phyloP scores from a whole-genome alignment of 2,797 vertebrate species.

The Pipistrellus kuhlii region DNA sequence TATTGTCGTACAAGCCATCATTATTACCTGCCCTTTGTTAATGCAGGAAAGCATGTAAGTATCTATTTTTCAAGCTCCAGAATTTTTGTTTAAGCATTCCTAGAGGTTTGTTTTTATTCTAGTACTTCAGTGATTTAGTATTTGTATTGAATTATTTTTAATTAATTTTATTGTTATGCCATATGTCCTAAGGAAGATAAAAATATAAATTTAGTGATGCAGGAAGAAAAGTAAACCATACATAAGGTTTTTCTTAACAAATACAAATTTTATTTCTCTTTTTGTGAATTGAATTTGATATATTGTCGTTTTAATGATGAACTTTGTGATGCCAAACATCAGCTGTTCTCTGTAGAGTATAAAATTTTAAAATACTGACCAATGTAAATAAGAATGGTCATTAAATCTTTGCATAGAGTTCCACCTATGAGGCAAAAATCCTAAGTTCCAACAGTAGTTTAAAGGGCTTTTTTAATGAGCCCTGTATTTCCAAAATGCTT shows the following conservation, averaged over 20 bases:
- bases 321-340: constrained; percentile 69
- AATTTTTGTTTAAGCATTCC: constrained; percentile 68
- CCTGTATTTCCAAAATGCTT: constrained; percentile 89
- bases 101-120: constrained; percentile 71
- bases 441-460: constrained; percentile 73
- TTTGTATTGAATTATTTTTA: constrained; percentile 58
- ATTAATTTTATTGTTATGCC: constrained; percentile 55
- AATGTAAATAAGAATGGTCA: constrained; percentile 72
- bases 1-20: constrained; percentile 74
- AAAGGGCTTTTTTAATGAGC: constrained; percentile 89
- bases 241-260: constrained; percentile 46
- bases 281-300: constrained; percentile 73
- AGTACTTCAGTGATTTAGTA: constrained; percentile 45
- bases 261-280: constrained; percentile 66
- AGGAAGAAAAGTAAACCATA: constrained; percentile 53
- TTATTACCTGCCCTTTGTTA: constrained; percentile 75
- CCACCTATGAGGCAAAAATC: constrained; percentile 64
- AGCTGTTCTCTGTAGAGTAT: constrained; percentile 75
- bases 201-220: constrained; percentile 52
- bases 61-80: constrained; percentile 53
- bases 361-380: constrained; percentile 78
- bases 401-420: constrained; percentile 73
- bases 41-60: constrained; percentile 58
- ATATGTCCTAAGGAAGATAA: constrained; percentile 43
- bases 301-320: constrained; percentile 67